These are phyloP conservation scores for Gymnoscopelus braueri DNA, from an alignment of 2,797 vertebrate genomes.

Conservation along the genomic window DNA sequence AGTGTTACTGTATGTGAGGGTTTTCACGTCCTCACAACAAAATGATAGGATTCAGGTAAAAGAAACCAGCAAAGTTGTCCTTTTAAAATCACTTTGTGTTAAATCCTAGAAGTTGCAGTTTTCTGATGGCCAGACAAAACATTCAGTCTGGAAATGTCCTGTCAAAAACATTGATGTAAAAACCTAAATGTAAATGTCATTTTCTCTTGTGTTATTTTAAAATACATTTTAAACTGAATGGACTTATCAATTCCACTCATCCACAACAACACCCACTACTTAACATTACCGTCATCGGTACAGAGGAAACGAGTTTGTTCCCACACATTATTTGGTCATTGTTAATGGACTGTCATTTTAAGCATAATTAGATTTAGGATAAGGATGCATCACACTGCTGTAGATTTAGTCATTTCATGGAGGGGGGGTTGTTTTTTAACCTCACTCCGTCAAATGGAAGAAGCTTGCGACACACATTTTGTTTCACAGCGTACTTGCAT, in stretches of 20 bases:
- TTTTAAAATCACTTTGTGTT: no score
- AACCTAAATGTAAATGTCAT: slow-evolving; percentile 39
- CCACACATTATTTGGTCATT: slow-evolving; percentile 10
- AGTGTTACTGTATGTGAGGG: no score
- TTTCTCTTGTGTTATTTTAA: slow-evolving; percentile 23
- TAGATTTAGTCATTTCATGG: no score
- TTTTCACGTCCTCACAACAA: no score
- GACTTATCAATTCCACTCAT: neutral
- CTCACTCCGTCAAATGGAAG: no score
- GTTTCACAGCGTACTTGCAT: no score
- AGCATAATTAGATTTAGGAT: no score
- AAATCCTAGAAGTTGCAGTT: neutral
- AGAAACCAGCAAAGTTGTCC: no score
- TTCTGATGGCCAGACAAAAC: slow-evolving; percentile 17
- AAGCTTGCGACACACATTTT: no score
- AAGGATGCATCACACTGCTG: no score
- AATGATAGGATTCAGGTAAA: no score
- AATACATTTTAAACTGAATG: neutral
- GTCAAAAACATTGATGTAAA: neutral
- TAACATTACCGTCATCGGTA: neutral
- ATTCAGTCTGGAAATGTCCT: slow-evolving; percentile 1
- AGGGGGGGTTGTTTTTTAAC: no score
- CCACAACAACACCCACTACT: neutral
- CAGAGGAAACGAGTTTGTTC: neutral
- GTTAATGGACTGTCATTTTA: neutral